Evolutionary conservation across 2,797 vertebrate species (phyloP).

Genomic region (Gymnocypris eckloni): DNA sequence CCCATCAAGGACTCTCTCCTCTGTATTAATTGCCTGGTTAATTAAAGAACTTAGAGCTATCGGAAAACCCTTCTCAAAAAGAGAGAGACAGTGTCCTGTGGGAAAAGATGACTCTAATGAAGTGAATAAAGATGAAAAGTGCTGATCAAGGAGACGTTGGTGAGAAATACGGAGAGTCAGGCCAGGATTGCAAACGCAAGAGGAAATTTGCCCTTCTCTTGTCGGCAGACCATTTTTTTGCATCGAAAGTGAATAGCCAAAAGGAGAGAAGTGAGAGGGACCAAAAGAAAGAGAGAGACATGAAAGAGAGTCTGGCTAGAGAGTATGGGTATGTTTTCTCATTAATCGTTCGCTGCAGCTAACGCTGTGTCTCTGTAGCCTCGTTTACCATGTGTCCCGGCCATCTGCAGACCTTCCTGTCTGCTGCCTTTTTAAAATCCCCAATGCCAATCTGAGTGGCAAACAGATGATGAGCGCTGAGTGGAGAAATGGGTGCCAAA

Average conservation of each 20-base stretch:
- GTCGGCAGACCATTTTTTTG: not conserved
- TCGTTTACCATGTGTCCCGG: slow-evolving; percentile 59
- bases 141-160: slow-evolving; percentile 48
- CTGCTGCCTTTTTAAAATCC: slow-evolving; percentile 50
- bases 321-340: slow-evolving; percentile 51
- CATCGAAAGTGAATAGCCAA: not conserved
- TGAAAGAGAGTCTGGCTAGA: slow-evolving; percentile 19
- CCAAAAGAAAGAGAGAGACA: not conserved
- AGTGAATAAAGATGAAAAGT: slow-evolving; percentile 66
- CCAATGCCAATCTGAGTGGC: slow-evolving; percentile 49
- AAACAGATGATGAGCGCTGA: slow-evolving; percentile 56
- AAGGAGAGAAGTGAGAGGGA: not conserved
- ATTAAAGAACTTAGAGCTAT: slow-evolving; percentile 69
- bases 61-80: slow-evolving; percentile 61
- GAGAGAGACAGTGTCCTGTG: slow-evolving; percentile 59
- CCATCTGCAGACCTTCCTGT: slow-evolving; percentile 59
- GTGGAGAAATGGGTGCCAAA: slow-evolving; percentile 39
- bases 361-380: slow-evolving; percentile 54
- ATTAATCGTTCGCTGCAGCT: slow-evolving; percentile 52
- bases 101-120: slow-evolving; percentile 64
- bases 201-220: slow-evolving; percentile 34
- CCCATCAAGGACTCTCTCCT: slow-evolving; percentile 59
- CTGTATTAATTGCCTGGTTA: slow-evolving; percentile 71
- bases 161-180: slow-evolving; percentile 21
- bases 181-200: slow-evolving; percentile 21